Conservation (phyloP, 2,113 vertebrate species). For the Chloebia gouldiae region DNA sequence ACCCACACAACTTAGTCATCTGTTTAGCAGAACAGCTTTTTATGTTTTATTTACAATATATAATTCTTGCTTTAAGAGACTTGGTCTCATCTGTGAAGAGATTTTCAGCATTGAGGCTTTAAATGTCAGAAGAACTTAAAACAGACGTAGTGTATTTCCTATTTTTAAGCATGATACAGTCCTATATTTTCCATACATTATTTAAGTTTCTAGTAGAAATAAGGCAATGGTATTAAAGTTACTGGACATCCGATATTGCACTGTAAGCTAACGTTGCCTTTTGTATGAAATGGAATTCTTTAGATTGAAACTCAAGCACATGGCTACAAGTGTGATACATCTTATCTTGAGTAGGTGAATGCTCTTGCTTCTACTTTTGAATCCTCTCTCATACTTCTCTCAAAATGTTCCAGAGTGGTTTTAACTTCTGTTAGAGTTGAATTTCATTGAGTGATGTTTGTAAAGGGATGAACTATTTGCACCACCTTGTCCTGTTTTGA, state of each 20-base stretch:
- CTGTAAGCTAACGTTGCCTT: neutral
- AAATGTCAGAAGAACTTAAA: conserved; percentile 10
- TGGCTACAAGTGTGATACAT: neutral
- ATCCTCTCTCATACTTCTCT: neutral
- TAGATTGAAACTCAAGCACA: neutral
- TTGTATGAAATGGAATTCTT: neutral
- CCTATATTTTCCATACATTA: neutral
- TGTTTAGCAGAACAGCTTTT: neutral
- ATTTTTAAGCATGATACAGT: neutral
- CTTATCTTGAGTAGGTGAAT: neutral
- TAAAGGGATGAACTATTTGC: neutral
- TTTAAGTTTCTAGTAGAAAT: neutral
- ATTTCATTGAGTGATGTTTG: neutral
- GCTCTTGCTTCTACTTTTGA: neutral
- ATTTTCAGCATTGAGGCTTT: neutral
- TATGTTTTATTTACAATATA: conserved; percentile 3
- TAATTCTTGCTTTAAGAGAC: conserved; percentile 1
- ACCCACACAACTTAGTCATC: neutral
- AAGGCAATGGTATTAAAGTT: neutral
- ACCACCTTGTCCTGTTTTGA: neutral
- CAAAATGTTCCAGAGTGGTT: neutral
- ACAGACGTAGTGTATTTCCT: neutral
- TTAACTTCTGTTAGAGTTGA: neutral
- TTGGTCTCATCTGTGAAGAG: neutral
- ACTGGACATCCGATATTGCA: fast-evolving